These are phyloP conservation scores for Rhinolophus sinicus DNA, from an alignment of 2,113 vertebrate genomes.

Conservation along the genomic window DNA sequence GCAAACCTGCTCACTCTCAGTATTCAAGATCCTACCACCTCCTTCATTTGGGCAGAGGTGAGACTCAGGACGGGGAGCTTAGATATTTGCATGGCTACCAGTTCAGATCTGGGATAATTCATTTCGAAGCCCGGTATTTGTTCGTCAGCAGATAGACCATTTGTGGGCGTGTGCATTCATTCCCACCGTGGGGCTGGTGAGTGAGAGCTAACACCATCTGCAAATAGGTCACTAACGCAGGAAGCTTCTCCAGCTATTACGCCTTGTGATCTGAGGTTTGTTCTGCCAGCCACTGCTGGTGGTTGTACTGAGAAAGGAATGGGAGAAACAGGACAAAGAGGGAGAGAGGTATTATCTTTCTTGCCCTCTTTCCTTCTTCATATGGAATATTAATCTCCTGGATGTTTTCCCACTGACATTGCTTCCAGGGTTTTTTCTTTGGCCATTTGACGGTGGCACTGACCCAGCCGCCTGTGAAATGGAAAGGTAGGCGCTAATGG, in stretches of 20 bases:
- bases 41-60: background rate
- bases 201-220: background rate
- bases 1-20: background rate
- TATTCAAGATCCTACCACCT: background rate
- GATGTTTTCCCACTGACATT: background rate
- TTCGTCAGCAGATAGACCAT: background rate
- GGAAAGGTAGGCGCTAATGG: background rate
- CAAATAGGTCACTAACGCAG: background rate
- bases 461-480: background rate
- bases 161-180: background rate
- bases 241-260: background rate
- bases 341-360: background rate
- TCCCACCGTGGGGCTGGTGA: background rate
- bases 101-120: background rate
- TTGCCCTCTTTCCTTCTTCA: background rate
- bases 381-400: background rate
- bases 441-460: background rate
- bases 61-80: background rate
- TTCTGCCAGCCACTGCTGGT: background rate
- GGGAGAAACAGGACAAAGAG: background rate
- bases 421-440: background rate
- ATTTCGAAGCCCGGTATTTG: conserved; percentile 2
- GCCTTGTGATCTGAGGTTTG: background rate
- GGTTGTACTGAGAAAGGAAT: background rate
- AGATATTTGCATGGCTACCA: background rate